Conservation (phyloP, 2,888 invertebrate genomes). For the Epinotia ramella region DNA sequence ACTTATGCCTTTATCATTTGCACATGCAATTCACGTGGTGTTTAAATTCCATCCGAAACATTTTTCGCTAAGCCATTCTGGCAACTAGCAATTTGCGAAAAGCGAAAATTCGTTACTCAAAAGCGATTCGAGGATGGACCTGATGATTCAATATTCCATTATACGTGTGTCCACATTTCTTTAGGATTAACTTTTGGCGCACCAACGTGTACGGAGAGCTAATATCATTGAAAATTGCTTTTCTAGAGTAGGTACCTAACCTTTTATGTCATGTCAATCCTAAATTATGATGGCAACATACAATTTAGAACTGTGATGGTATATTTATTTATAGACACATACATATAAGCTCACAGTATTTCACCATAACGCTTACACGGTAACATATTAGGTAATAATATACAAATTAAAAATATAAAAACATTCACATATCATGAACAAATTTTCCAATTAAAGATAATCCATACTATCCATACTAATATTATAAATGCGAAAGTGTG, state of each 20-base stretch:
- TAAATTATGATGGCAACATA: background rate
- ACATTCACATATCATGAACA: no score
- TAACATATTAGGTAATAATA: no score
- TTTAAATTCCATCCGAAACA: conserved; percentile 10
- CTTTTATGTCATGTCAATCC: background rate
- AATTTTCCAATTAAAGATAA: no score
- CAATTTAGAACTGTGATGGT: background rate
- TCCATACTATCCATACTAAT: no score
- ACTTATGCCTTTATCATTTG: background rate
- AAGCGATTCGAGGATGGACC: conserved; percentile 8
- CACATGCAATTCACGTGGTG: conserved; percentile 12
- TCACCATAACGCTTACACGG: no score
- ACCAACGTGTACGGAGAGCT: background rate
- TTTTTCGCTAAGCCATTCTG: conserved; percentile 19
- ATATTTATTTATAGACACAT: no score
- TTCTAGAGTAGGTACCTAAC: background rate
- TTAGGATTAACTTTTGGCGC: conserved; percentile 31
- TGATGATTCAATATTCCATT: conserved; percentile 34
- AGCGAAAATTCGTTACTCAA: conserved; percentile 16
- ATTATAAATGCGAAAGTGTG: no score
- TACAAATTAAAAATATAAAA: no score
- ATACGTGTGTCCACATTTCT: conserved; percentile 8
- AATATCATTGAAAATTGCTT: conserved; percentile 26
- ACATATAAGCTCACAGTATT: no score
- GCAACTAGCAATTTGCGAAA: conserved; percentile 3